These are phyloP conservation scores for Ormyrus rosae DNA, from an alignment of 2,888 invertebrate genomes.

Conservation along the genomic window DNA sequence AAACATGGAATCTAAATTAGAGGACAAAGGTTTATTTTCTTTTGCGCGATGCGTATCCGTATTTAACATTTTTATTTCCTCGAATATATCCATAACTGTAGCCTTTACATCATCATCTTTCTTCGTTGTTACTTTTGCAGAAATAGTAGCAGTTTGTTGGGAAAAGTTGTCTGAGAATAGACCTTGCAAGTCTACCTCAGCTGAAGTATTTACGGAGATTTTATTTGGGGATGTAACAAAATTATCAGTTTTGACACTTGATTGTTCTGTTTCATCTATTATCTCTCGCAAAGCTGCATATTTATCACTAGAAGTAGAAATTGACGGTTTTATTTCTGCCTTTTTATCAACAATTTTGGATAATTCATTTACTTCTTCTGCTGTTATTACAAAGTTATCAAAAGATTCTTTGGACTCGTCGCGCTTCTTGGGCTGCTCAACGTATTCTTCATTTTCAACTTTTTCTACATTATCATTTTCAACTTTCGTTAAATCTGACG, in stretches of 20 bases:
- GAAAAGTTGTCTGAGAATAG: conserved; percentile 67
- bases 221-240: conserved; percentile 55
- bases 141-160: conserved; percentile 57
- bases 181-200: conserved; percentile 69
- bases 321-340: conserved; percentile 75
- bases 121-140: conserved; percentile 60
- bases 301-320: conserved; percentile 81
- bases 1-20: conserved; percentile 71
- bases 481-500: conserved; percentile 8
- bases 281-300: conserved; percentile 90
- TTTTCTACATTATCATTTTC: conserved; percentile 50
- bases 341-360: conserved; percentile 67
- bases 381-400: conserved; percentile 57
- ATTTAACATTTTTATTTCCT: conserved; percentile 73
- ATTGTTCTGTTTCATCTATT: conserved; percentile 75
- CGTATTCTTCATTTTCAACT: conserved; percentile 57
- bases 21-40: conserved; percentile 50
- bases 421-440: conserved; percentile 27
- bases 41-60: conserved; percentile 61
- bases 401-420: conserved; percentile 59
- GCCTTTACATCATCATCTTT: conserved; percentile 65
- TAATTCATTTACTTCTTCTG: conserved; percentile 56
- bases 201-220: conserved; percentile 56
- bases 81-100: conserved; percentile 70
- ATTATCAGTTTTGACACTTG: conserved; percentile 51